A percentile compares a stretch with the other conserved stretches of the same genome.
phyloP scores from a whole-genome alignment of 2,797 vertebrate species.

The Coregonus suidteri region DNA sequence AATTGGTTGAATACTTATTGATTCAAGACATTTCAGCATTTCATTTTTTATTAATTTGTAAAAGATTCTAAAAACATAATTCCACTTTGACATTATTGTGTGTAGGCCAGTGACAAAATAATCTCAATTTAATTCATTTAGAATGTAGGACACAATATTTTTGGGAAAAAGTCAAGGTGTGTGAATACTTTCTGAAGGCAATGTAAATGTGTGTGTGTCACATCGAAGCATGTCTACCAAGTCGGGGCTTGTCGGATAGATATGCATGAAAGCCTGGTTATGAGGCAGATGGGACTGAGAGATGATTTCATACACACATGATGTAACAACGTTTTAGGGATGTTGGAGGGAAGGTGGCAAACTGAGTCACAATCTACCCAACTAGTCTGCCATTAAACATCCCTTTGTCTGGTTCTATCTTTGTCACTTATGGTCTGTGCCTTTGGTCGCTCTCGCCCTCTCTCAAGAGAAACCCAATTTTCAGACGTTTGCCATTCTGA shows the following conservation, averaged over 20 bases:
- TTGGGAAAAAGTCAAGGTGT: too few relatives aligned
- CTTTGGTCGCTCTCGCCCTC: not conserved
- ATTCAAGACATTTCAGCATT: too few relatives aligned
- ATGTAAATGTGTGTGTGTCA: slow-evolving; percentile 15
- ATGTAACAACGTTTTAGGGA: not conserved
- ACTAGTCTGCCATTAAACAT: too few relatives aligned
- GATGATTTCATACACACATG: not conserved
- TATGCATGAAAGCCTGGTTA: slow-evolving; percentile 43
- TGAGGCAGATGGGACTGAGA: slow-evolving; percentile 7
- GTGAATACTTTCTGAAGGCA: too few relatives aligned
- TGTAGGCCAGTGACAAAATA: too few relatives aligned
- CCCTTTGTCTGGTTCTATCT: not conserved
- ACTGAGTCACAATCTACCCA: slow-evolving; percentile 15
- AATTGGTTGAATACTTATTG: too few relatives aligned
- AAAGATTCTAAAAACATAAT: too few relatives aligned
- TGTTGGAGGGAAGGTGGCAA: slow-evolving; percentile 40
- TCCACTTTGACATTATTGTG: too few relatives aligned
- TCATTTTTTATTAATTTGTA: too few relatives aligned
- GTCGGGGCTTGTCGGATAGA: slow-evolving; percentile 22
- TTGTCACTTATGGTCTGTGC: not conserved
- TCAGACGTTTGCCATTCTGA: too few relatives aligned
- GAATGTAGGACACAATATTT: too few relatives aligned
- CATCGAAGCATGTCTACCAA: slow-evolving; percentile 53
- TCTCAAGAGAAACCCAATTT: not conserved
- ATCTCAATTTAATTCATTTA: too few relatives aligned